phyloP scores from a whole-genome alignment of 2,888 invertebrate species.

The Cheilosia vulpina region DNA sequence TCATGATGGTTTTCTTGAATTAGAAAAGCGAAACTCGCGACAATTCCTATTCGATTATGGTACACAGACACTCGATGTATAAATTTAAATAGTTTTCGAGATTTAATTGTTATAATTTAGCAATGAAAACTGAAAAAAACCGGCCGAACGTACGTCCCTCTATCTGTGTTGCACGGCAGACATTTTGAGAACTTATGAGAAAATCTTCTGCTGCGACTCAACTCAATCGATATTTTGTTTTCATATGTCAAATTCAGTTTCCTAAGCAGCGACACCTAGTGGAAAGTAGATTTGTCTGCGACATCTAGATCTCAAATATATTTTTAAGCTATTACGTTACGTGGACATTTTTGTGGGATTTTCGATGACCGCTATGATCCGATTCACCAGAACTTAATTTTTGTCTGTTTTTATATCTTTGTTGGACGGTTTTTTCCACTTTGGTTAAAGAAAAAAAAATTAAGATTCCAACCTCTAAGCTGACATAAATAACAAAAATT shows the following conservation, averaged over 20 bases:
- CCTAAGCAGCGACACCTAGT: constrained; percentile 11
- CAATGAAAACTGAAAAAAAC: constrained; percentile 71
- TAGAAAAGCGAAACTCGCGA: constrained; percentile 23
- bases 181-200: constrained; percentile 73
- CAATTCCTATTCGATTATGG: constrained; percentile 4
- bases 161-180: constrained; percentile 62
- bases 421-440: too few species aligned
- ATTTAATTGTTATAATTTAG: constrained; percentile 46
- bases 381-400: too few species aligned
- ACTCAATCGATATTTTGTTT: constrained; percentile 70
- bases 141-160: constrained; percentile 49
- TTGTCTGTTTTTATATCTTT: too few species aligned
- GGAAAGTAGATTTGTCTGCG: neutral
- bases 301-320: constrained; percentile 14
- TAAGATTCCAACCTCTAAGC: too few species aligned
- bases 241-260: constrained; percentile 50
- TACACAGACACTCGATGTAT: constrained; percentile 3
- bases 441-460: too few species aligned
- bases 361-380: too few species aligned
- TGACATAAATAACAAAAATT: too few species aligned
- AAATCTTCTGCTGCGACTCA: constrained; percentile 57
- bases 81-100: constrained; percentile 25
- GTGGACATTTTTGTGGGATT: too few species aligned
- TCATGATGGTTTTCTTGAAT: constrained; percentile 62
- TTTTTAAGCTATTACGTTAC: neutral